Base-by-base conservation (phyloP, 2,888 invertebrate genomes). In the Dasysyrphus tricinctus region DNA sequence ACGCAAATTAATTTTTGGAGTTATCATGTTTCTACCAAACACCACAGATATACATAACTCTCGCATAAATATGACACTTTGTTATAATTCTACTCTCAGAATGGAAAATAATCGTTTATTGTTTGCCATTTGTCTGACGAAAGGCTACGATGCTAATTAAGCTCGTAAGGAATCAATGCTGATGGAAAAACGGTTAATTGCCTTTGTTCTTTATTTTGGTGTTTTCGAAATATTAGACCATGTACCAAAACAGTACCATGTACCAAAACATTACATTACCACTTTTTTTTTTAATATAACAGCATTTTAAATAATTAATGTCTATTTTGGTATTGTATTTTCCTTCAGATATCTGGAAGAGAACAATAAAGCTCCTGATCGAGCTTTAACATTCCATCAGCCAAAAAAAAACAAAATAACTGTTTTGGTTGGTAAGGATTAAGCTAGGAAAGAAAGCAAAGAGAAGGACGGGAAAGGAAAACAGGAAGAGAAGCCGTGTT, bases 381-480 rank as follows among this genome's bases (percentile, higher is more conserved):
- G 3, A 34, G 11, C 34, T 11, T 57, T 34, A 80, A 63, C 80
- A 81, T 81, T 76, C 76, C 70, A 54, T 47, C 51, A 54, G 29
- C 19, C 12, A 61, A 19, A 42, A 7, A n/a, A 16, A 57, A 44
- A 14, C 14, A 42, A 29, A 57, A 9, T 57, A 37, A 1, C 1
- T 32, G 34, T 34, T 34, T 59, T 37, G 19, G 14, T 61, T 59
- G 32, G 19, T 19, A 19, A 37, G 37, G 4, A 59, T 37, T 19
- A 16, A 16, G n/a, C n/a, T n/a, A n/a, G 12, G n/a, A 11, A 16
- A 37, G 4, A 37, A 37, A 32, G 1, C 2, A 37, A 37, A 37
- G 11, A 37, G n/a, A 39, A n/a, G n/a, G 9, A 47, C 8, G 9
- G 3, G 3, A 29, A 54, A 54, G n/a, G 14, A 14, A 32, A 54